phyloP scores from a whole-genome alignment of 2,888 invertebrate species.

The Aphelenchoides bicaudatus region DNA sequence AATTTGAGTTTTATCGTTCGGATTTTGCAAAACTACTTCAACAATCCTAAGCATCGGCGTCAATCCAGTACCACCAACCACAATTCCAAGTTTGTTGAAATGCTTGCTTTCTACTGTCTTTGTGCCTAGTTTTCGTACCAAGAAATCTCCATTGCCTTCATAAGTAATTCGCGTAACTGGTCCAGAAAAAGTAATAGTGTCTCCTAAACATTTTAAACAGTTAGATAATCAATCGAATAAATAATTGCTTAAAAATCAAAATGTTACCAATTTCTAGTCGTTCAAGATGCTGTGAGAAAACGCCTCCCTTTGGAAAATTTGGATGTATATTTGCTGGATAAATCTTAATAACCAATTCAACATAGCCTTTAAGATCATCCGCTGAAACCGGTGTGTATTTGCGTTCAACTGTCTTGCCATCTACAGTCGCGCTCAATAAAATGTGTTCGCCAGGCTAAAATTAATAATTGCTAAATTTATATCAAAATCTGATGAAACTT shows the following conservation, averaged over 20 bases:
- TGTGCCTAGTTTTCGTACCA: conserved; percentile 72
- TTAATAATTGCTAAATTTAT: no score
- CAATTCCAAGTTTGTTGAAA: conserved; percentile 78
- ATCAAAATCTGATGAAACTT: neutral
- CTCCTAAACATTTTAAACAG: conserved; percentile 60
- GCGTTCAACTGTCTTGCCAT: conserved; percentile 80
- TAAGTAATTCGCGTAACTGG: conserved; percentile 86
- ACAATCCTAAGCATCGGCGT: conserved; percentile 88
- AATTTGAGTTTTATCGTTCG: conserved; percentile 74
- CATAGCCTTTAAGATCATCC: conserved; percentile 84
- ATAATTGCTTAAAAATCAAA: conserved; percentile 11
- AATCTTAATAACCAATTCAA: conserved; percentile 81
- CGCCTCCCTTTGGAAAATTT: conserved; percentile 94
- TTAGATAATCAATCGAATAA: neutral
- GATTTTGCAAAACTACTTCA: conserved; percentile 76
- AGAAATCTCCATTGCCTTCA: conserved; percentile 65
- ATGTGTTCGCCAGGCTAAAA: conserved; percentile 15
- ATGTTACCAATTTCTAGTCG: conserved; percentile 16
- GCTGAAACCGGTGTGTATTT: conserved; percentile 93
- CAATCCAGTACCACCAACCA: conserved; percentile 78
- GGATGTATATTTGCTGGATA: conserved; percentile 73
- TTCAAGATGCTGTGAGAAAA: conserved; percentile 63
- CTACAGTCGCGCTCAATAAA: conserved; percentile 64
- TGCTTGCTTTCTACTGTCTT: neutral
- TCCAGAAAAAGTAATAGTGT: conserved; percentile 77